These are phyloP conservation scores for Oryzias javanicus DNA, from an alignment of 2,113 vertebrate species.

Conservation along the genomic window DNA sequence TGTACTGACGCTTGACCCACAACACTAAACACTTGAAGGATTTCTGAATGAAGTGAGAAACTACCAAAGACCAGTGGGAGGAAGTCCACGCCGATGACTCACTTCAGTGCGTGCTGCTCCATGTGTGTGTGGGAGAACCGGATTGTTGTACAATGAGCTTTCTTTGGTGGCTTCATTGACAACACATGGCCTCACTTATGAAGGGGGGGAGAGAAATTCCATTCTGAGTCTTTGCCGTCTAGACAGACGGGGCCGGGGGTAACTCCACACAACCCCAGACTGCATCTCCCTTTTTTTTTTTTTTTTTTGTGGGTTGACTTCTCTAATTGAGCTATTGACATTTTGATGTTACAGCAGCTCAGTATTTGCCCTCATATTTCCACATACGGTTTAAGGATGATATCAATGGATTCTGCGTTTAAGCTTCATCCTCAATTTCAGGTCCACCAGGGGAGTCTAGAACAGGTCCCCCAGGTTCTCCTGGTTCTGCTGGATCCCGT, in stretches of 20 bases:
- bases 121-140: slow-evolving; percentile 31
- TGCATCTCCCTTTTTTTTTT: slow-evolving; percentile 35
- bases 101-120: slow-evolving; percentile 43
- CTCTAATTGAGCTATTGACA: slow-evolving; percentile 76
- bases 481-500: slow-evolving; percentile 88
- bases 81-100: slow-evolving; percentile 76
- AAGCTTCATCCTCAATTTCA: slow-evolving; percentile 47
- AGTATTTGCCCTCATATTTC: slow-evolving; percentile 45
- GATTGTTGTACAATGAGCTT: slow-evolving; percentile 69
- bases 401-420: slow-evolving; percentile 46
- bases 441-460: slow-evolving; percentile 93
- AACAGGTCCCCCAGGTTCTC: slow-evolving; percentile 87
- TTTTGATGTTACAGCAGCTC: slow-evolving; percentile 63
- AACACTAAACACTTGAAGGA: slow-evolving; percentile 62
- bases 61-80: slow-evolving; percentile 62
- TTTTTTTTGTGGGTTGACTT: slow-evolving; percentile 42
- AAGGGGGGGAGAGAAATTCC: slow-evolving; percentile 65
- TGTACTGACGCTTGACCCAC: slow-evolving; percentile 60
- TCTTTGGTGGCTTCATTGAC: slow-evolving; percentile 77
- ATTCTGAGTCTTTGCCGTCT: slow-evolving; percentile 75
- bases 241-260: slow-evolving; percentile 73
- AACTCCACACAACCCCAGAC: slow-evolving; percentile 41
- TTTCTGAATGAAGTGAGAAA: slow-evolving; percentile 76
- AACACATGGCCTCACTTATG: slow-evolving; percentile 77
- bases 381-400: slow-evolving; percentile 53